These are phyloP conservation scores for Aphelenchoides besseyi DNA, from an alignment of 1,140 invertebrate genomes.

Conservation along the genomic window DNA sequence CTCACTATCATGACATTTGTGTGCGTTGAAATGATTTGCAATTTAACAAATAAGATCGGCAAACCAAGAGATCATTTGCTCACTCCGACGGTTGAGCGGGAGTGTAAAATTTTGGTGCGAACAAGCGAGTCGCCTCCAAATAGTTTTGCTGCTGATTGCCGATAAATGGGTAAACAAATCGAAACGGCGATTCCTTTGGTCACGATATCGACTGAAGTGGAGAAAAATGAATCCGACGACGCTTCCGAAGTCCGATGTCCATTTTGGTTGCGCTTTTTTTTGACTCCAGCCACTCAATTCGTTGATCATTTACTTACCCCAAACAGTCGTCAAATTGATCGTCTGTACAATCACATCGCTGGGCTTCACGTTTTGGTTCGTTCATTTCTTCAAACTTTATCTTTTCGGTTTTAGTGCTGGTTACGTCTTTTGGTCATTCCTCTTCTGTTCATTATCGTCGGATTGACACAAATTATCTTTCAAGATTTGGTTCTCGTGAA, in stretches of 20 bases:
- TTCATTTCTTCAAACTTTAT: background rate
- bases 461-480: background rate
- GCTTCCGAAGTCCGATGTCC: background rate
- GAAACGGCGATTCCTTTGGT: background rate
- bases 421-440: constrained; percentile 4
- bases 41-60: too few species aligned
- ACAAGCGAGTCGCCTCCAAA: too few species aligned
- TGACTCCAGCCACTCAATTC: background rate
- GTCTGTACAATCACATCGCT: background rate
- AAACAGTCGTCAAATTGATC: background rate
- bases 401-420: background rate
- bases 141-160: too few species aligned
- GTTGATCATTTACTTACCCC: too few species aligned
- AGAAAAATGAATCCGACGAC: background rate
- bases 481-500: background rate
- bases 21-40: too few species aligned
- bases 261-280: background rate
- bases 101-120: too few species aligned
- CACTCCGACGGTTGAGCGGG: too few species aligned
- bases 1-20: too few species aligned
- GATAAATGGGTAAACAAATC: too few species aligned
- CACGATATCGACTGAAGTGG: background rate
- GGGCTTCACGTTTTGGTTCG: constrained; percentile 11
- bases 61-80: too few species aligned
- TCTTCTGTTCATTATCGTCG: background rate